Conservation (phyloP, 2,797 vertebrate genomes). For the Acrossocheilus fasciatus region DNA sequence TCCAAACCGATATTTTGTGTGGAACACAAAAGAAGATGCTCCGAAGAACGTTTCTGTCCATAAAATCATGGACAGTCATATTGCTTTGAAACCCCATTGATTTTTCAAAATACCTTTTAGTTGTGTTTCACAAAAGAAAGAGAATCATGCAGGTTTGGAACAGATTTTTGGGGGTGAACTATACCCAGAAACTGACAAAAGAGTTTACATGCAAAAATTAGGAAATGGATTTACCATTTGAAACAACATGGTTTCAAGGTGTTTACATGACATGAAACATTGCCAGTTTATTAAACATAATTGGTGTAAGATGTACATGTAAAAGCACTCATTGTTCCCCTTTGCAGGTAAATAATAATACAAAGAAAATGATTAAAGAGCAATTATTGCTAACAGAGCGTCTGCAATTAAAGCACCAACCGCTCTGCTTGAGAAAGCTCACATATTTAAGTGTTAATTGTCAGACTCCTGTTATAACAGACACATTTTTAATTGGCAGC, state of each 20-base stretch:
- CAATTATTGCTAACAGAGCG: background rate
- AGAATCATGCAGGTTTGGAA: background rate
- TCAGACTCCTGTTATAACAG: slow-evolving; percentile 24
- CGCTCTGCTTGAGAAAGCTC: slow-evolving; percentile 11
- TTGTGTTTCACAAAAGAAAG: background rate
- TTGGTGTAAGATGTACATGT: background rate
- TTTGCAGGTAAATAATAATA: slow-evolving; percentile 4
- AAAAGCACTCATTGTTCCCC: background rate
- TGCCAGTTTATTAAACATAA: background rate
- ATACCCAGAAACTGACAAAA: background rate
- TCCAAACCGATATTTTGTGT: background rate
- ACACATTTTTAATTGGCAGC: slow-evolving; percentile 51
- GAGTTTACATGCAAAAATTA: background rate
- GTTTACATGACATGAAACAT: background rate
- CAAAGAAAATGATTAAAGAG: background rate
- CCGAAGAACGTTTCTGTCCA: background rate
- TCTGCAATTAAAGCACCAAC: slow-evolving; percentile 25
- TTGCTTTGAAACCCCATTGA: background rate
- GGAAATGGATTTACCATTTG: background rate
- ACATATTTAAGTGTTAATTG: slow-evolving; percentile 44
- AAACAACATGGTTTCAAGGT: background rate
- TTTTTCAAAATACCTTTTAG: background rate
- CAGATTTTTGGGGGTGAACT: background rate
- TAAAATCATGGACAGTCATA: background rate
- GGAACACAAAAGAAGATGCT: background rate